Percentiles rank a stretch among this genome's conserved stretches.
phyloP scores from a whole-genome alignment of 2,888 invertebrate species.

The Stenodema calcarata region DNA sequence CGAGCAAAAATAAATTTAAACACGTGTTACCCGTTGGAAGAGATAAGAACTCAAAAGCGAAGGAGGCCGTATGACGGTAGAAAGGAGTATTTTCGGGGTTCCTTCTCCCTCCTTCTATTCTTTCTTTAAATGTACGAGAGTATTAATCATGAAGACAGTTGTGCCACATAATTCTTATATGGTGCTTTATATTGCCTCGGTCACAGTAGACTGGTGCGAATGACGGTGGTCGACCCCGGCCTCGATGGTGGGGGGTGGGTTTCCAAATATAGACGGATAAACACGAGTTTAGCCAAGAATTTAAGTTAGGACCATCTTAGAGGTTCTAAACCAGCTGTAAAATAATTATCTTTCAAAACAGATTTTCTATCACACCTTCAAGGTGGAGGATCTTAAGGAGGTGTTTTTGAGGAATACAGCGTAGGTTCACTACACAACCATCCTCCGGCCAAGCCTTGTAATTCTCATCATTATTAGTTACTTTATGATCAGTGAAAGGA shows the following conservation, averaged over 20 bases:
- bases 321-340: neutral
- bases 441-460: too few species aligned
- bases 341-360: neutral
- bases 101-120: neutral
- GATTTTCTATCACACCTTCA: too few species aligned
- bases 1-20: neutral
- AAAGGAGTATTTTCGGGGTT: neutral
- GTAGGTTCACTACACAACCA: too few species aligned
- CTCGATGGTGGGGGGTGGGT: neutral
- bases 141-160: neutral
- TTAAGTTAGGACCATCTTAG: neutral
- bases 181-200: neutral
- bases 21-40: neutral
- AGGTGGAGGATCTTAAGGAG: too few species aligned
- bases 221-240: neutral
- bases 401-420: too few species aligned
- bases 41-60: neutral
- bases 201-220: neutral
- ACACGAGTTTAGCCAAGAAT: neutral
- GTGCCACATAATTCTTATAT: neutral
- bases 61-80: neutral
- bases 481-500: too few species aligned
- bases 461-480: too few species aligned
- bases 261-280: neutral
- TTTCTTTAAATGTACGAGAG: neutral